These are phyloP conservation scores for Mareca strepera DNA, from an alignment of 2,797 vertebrate species.

Conservation along the genomic window DNA sequence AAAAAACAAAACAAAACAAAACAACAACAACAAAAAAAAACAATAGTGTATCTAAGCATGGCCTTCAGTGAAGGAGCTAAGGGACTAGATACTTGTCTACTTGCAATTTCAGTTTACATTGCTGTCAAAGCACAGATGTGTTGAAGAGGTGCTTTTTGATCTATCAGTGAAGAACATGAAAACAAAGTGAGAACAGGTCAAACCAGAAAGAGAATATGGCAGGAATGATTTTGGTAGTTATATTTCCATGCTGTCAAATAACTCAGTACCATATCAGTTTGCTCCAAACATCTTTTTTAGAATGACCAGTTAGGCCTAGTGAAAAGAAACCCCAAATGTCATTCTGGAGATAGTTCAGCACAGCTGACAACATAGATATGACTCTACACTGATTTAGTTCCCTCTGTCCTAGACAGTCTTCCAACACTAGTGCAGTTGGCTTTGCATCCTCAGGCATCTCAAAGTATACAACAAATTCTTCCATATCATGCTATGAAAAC, in stretches of 20 bases:
- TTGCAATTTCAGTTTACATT: fast-evolving
- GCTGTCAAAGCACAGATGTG: neutral
- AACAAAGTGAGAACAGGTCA: neutral
- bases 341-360: neutral
- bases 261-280: neutral
- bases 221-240: neutral
- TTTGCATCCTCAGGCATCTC: neutral
- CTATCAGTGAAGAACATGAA: neutral
- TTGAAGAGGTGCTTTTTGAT: neutral
- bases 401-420: neutral
- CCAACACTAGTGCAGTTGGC: neutral
- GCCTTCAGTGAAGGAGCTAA: neutral
- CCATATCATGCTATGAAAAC: neutral
- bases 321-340: neutral
- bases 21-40: neutral
- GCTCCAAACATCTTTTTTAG: neutral
- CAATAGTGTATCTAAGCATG: neutral
- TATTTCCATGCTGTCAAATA: neutral
- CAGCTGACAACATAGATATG: neutral
- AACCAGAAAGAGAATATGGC: neutral
- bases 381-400: neutral
- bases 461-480: neutral
- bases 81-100: neutral
- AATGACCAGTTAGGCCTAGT: neutral
- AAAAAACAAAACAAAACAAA: neutral